Percentiles rank a stretch among this genome's conserved stretches.
Evolutionary conservation across 2,113 vertebrate species (phyloP).

Genomic region (Gymnorhina tibicen): DNA sequence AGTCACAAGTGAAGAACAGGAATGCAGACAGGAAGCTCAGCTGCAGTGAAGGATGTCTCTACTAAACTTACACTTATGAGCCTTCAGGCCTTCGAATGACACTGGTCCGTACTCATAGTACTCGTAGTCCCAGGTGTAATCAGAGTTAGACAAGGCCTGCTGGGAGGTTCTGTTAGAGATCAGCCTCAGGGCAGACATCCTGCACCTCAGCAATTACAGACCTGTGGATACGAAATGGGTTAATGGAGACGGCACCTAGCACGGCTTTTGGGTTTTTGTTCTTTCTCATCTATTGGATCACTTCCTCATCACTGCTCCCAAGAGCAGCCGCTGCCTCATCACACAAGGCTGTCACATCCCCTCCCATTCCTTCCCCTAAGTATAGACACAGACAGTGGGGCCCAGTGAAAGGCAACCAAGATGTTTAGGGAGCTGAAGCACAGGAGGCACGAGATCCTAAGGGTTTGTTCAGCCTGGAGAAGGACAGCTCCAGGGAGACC

Average conservation of each 20-base stretch:
- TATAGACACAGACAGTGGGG: background rate
- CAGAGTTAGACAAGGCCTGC: slow-evolving; percentile 73
- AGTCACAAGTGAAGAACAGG: background rate
- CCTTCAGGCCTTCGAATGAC: slow-evolving; percentile 92
- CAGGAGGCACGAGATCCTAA: background rate
- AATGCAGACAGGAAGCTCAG: background rate
- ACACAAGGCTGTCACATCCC: background rate
- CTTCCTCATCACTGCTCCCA: background rate
- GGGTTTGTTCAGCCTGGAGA: background rate
- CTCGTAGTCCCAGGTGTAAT: slow-evolving; percentile 94
- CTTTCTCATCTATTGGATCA: background rate
- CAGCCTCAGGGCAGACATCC: slow-evolving; percentile 78
- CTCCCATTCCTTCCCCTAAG: background rate
- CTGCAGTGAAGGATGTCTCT: background rate
- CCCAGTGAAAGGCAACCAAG: background rate
- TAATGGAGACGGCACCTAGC: background rate
- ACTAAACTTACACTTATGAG: slow-evolving; percentile 88
- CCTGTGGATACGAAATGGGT: background rate
- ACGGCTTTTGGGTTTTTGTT: background rate
- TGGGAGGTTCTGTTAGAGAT: slow-evolving; percentile 80
- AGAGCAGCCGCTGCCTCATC: background rate
- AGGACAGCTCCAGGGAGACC: background rate
- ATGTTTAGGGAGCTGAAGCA: background rate
- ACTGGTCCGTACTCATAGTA: slow-evolving; percentile 93
- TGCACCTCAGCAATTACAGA: slow-evolving; percentile 21